Evolutionary conservation across 2,888 invertebrate species (phyloP), one percentile per base, ranked within the genome.

Genomic region (Ephialtes manifestator): DNA sequence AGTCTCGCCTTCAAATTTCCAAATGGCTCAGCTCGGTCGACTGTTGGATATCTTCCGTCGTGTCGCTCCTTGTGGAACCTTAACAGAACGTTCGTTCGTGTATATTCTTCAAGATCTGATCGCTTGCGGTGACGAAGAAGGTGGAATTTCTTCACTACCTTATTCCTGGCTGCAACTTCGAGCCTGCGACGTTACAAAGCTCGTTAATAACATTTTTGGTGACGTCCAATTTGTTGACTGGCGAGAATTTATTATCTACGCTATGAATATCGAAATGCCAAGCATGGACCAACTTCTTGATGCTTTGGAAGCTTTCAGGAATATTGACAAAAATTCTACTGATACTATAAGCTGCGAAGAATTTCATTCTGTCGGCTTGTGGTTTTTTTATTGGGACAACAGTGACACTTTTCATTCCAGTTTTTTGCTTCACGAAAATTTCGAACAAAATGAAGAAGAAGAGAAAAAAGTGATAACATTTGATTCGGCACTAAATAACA

Each of bases 191-290:
- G 92, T 95, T 35, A 92, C 94, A 0, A 94, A 93, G 87, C 88
- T 96, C 51, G 94, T 95, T 0, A 91, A 91, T 72, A 87, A 92
- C 48, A 84, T 96, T 18, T 96, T 95, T 90, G 96, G 96, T 0
- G 94, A 95, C 63, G 94, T 94, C 0, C 95, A 95, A 11, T 95
- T 95, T 85, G 89, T 96, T 11, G 95, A 96, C 89, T 97, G 96
- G 96, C 95, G 95, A 89, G 96, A 96, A 91, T 96, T 97, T 89
- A 93, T 96, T 13, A 94, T 96, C 86, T 95, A 95, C 89, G 96
- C 95, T 89, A 91, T 96, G 46, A 94, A 95, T 88, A 90, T 96
- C 11, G 93, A 94, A 60, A 95, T 94, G 91, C 96, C 96, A 0
- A 95, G 93, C 0, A 92, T 95, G 46, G 94, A 94, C 2, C 95